Base-by-base conservation (phyloP, 2,797 vertebrate genomes). In the Enteromius paludinosus region DNA sequence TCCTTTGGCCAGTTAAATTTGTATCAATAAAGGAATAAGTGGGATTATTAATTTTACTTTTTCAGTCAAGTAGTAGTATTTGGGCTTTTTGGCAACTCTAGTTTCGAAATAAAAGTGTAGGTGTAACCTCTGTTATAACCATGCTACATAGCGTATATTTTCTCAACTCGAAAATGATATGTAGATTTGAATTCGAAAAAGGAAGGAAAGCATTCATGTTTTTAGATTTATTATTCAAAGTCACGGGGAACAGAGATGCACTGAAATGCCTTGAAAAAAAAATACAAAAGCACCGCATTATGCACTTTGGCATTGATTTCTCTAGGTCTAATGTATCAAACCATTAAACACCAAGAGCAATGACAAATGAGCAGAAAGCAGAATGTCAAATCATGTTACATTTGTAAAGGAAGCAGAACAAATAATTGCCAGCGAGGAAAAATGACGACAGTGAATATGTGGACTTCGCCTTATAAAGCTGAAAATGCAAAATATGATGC, bases 321-420 rank as follows among this genome's bases (percentile, higher is more conserved):
- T 30, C 59, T 30, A 30, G 5, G 52, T 54, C 18, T 1, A 14
- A 38, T 15, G 20, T 18, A 73, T 38, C 33, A 35, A 20, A 20
- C 18, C 30, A 73, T 23, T 56, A 23, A 73, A 6, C 45, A 54
- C 20, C 11, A n/a, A 54, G 17, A n/a, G 49, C 10, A 2, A 35
- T 0, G 2, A 15, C 30, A 35, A 35, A 15, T 14, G 12, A 35
- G n/a, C 47, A 23, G 30, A 56, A 56, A 56, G 20, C 49, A 54
- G 20, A 15, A 54, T 56, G 30, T 73, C 30, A 23, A 73, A 56
- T 56, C 49, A 74, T 56, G 18, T 33, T 52, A 72, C 45, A 52
- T 18, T 47, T 71, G 25, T 52, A n/a, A 35, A 72, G 28, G 18
- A 52, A 33, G 47, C 6, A 33, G 2, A 72, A 52, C 18, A 33